Conservation (phyloP, 2,113 vertebrate species). For the Tylochromis polylepis region DNA sequence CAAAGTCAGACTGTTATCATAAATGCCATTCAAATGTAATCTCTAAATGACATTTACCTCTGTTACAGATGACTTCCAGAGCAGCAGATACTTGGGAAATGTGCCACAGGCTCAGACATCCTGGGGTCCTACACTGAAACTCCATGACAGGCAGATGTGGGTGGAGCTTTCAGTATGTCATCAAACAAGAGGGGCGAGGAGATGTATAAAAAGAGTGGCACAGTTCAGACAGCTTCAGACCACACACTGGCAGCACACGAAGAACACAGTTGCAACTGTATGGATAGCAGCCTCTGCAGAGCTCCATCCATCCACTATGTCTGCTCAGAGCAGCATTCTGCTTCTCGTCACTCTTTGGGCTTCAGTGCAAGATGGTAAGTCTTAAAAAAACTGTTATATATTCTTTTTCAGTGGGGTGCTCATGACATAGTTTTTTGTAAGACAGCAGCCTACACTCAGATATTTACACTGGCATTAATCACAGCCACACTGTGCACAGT, state of each 20-base stretch:
- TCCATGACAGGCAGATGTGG: slow-evolving; percentile 11
- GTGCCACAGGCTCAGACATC: slow-evolving; percentile 16
- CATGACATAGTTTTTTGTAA: not conserved
- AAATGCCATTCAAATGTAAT: not conserved
- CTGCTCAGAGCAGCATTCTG: slow-evolving; percentile 38
- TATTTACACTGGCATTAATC: not conserved
- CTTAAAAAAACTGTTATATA: not conserved
- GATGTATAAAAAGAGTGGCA: slow-evolving; percentile 40
- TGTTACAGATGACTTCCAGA: not conserved
- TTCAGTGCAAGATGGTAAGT: slow-evolving; percentile 61
- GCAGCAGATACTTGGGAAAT: slow-evolving; percentile 54
- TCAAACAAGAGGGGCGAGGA: slow-evolving; percentile 15
- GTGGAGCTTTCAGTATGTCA: slow-evolving; percentile 45
- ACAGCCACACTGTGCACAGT: not conserved
- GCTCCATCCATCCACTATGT: slow-evolving; percentile 29
- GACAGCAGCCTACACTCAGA: not conserved
- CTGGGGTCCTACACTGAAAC: slow-evolving; percentile 16
- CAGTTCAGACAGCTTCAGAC: slow-evolving; percentile 57
- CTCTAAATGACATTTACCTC: not conserved
- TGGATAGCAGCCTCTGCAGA: not conserved
- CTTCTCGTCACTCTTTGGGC: slow-evolving; percentile 54
- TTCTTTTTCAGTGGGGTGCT: not conserved
- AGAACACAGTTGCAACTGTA: not conserved
- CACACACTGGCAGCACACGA: slow-evolving; percentile 10
- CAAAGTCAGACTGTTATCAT: not conserved